Percentiles rank a stretch among this genome's conserved stretches.
Evolutionary conservation across 2,888 invertebrate genomes (phyloP).

Genomic region (Atherix ibis): DNA sequence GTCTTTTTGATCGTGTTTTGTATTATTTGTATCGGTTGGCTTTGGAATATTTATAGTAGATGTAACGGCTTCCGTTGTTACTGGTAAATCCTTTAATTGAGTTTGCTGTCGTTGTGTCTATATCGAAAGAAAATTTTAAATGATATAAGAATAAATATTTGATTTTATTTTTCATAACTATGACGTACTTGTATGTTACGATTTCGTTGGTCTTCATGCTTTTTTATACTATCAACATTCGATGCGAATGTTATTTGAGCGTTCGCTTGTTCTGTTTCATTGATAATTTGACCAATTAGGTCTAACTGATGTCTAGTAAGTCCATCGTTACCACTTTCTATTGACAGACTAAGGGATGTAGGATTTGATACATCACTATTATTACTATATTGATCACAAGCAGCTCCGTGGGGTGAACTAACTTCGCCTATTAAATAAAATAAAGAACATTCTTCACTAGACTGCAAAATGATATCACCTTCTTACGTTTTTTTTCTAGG

Average conservation of each 20-base stretch:
- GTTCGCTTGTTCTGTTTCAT: slow-evolving; percentile 51
- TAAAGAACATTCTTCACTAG: no score
- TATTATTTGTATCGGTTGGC: slow-evolving; percentile 21
- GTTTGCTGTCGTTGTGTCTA: slow-evolving; percentile 19
- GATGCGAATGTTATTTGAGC: slow-evolving; percentile 31
- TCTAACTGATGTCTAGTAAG: slow-evolving; percentile 57
- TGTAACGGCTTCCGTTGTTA: slow-evolving; percentile 12
- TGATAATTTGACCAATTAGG: slow-evolving; percentile 61
- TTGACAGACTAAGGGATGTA: slow-evolving; percentile 34
- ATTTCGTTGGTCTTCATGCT: slow-evolving; percentile 27
- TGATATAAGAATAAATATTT: slow-evolving; percentile 7
- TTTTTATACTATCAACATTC: slow-evolving; percentile 22
- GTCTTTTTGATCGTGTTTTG: no score
- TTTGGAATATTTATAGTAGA: slow-evolving; percentile 17
- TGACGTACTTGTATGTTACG: slow-evolving; percentile 40
- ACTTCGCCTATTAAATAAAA: slow-evolving; percentile 36
- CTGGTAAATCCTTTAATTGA: slow-evolving; percentile 14
- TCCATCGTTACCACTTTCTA: slow-evolving; percentile 40
- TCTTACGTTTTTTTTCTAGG: no score
- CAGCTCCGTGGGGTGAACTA: slow-evolving; percentile 43
- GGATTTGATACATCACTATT: slow-evolving; percentile 36
- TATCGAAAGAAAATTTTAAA: slow-evolving; percentile 4
- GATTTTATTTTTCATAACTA: no score
- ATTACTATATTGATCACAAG: slow-evolving; percentile 42
- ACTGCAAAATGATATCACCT: no score